These are phyloP conservation scores for western clawed frog (Xenopus tropicalis) DNA, from an alignment of 2,113 vertebrate genomes.

Conservation along the genomic window UCB_Xtro_10.0 CM004446.2:40651501-40652000, in stretches of 20 bases:
- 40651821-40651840: neutral
- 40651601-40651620: neutral
- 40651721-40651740: conserved; percentile 14
- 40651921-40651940: neutral
- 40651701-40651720: conserved; percentile 5
- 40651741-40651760: conserved; percentile 7
- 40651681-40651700: neutral
- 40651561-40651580: neutral
- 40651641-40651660: neutral
- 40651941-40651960: neutral
- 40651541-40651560: conserved; percentile 4
- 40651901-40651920: conserved; percentile 8
- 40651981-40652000: conserved; percentile 2
- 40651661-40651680: neutral
- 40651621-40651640: neutral
- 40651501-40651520: neutral
- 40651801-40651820: neutral
- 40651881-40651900: neutral
- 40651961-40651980: neutral
- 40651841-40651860: too few relatives aligned
- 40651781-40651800: neutral
- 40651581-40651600: neutral
- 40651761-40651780: conserved; percentile 20
- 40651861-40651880: neutral
- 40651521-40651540: conserved; percentile 12